Base-by-base conservation (phyloP, 2,113 vertebrate species). In the Vulpes vulpes region DNA sequence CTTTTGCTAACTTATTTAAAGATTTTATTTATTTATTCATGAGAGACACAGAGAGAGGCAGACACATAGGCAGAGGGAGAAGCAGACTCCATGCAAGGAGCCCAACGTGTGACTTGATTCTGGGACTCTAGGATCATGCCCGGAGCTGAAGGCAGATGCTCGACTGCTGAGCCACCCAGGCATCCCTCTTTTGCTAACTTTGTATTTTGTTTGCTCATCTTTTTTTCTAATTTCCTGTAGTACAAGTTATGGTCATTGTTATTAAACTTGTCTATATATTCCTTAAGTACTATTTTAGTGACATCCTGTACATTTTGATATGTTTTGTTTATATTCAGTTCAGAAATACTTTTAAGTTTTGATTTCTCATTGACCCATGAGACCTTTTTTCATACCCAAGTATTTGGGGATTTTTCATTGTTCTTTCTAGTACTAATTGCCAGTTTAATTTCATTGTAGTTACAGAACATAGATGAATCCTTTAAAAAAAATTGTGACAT, bases 181-280 rank as follows among this genome's bases (percentile, higher is more conserved):
- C 43, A 6, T 43, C 43, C 43, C 43, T 43, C 43, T 43, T 43
- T 43, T 43, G 43, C 43, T 82, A 55, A 64, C 43, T 94, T 59
- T 95, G 67, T 82, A 10, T 76, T 90, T 76, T 81, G 81, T 90
- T 19, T 95, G 55, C n/a, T 79, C 19, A 20, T 79, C 53, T 76
- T 76, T 49, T 49, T 78, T 67, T 59, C 60, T 59, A 27, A 49
- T 76, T 95, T 76, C 20, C 60, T 83, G 5, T 89, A 55, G 38
- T 53, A 73, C 17, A 81, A 71, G 35, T 53, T 71, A 38, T 67
- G 38, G n/a, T 60, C 30, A 35, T 57, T 95, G 35, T 35, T 76
- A n/a, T 64, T 15, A 82, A 49, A 87, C 27, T 49, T 79, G 67
- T 79, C 51, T 27, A 16, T 69, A 69, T 69, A 69, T n/a, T 69